Evolutionary conservation across 2,113 vertebrate species (phyloP), one percentile per base, ranked within the genome.

Genomic region (Paramisgurnus dabryanus): DNA sequence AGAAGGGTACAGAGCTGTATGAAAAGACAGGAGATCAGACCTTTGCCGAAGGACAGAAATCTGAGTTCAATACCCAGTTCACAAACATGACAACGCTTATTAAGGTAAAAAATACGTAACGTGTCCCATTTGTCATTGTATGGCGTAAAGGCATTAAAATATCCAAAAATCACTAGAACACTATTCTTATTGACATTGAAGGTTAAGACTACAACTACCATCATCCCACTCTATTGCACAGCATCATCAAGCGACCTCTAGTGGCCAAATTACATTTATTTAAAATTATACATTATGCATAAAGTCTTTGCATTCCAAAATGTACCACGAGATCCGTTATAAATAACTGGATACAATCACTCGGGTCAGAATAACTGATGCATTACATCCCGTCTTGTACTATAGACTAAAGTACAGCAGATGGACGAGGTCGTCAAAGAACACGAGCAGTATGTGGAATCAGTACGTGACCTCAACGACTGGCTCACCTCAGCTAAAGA

Each of bases 401-500:
- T 27, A 47, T 41, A 99, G 97, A 95, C 94, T 77, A 98, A 97
- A 90, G 96, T 98, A 81, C 95, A 95, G 81, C 94, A 93, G 81
- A 94, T 94, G 76, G 95, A 97, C 89, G 95, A 94, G 70, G 91
- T 94, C 0, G 94, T 99, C 79, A 96, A 95, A 80, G 96, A 98
- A 74, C 97, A 99, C 60, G 92, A 97, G 78, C 90, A 96, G 81
- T 99, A 98, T 47, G 84, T 97, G 1, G 96, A 96, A 47, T 93
- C 96, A 1, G 94, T 99, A 27, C 94, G 97, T 86, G 98, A 98
- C 82, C 94, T 98, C 88, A 95, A 94, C 0, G 97, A 98, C 80
- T 99, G 98, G 97, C 94, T 99, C 69, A 92, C 96, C 65, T 98
- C 95, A 7, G 98, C 96, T 8, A 98, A 97, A 86, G 98, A 99